Base-by-base conservation (phyloP, 2,888 invertebrate genomes). In the Schizotus pectinicornis region DNA sequence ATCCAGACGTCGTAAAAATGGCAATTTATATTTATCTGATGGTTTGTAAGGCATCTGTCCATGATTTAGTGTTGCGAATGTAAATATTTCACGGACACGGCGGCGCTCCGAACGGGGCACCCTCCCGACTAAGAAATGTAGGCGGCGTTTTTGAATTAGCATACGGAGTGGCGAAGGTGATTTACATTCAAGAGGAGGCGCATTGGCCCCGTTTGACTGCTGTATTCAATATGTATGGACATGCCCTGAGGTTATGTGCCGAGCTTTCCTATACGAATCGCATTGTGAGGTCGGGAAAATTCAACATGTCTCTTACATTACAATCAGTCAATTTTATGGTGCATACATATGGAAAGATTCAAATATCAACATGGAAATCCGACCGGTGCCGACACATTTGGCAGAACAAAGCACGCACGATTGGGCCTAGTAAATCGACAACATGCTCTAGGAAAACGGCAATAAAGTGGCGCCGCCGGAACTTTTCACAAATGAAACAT, bases 151-250 rank as follows among this genome's bases (percentile, higher is more conserved):
- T 51, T 61, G 63, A 64, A 69, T 69, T 68, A 65, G 61, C 67
- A 66, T 63, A 62, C 59, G 63, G 60, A 62, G 62, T 61, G 58
- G 67, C 56, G 59, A 61, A 62, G 65, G 60, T 65, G 68, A 68
- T 69, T 69, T 69, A 66, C 66, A 69, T 69, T 65, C 68, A 65
- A 63, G 54, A 60, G 57, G 57, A 67, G 62, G 59, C 61, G 59
- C 66, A 61, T 63, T 59, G 60, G 56, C 57, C 55, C 65, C 60
- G 56, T 64, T 65, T 67, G 68, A 67, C 68, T 68, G 66, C 58
- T 68, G 67, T 63, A 68, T 68, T 67, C 69, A 70, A 69, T 69
- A 69, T 69, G 68, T 68, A 69, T 68, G 64, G 68, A 67, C 68
- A 70, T 68, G 67, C 66, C 64, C 60, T 57, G 62, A 63, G 68